These are phyloP conservation scores for Lepus timidus DNA, from an alignment of 2,113 vertebrate genomes.

Conservation along the genomic window DNA sequence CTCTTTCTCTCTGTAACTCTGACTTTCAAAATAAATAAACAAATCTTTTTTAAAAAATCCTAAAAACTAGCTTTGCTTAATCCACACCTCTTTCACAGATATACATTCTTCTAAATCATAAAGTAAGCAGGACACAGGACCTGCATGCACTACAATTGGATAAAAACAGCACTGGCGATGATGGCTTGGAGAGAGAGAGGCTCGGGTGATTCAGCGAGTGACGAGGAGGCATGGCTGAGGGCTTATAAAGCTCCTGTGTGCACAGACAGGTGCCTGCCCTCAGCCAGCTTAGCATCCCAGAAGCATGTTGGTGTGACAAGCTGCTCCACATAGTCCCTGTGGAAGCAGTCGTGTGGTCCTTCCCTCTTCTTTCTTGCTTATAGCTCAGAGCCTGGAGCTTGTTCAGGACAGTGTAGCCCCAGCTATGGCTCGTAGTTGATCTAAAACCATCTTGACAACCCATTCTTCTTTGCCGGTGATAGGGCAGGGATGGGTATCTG, in stretches of 20 bases:
- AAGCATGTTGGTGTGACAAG: not conserved
- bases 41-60: too few relatives aligned
- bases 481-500: not conserved
- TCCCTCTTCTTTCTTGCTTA: not conserved
- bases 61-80: not conserved
- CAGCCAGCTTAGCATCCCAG: not conserved
- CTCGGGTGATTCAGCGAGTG: not conserved
- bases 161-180: not conserved
- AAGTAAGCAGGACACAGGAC: not conserved
- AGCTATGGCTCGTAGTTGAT: not conserved
- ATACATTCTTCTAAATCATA: not conserved
- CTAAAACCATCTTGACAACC: not conserved
- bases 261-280: not conserved
- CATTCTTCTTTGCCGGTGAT: not conserved
- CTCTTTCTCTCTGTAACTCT: too few relatives aligned
- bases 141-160: rapidly evolving
- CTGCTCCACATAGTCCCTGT: not conserved
- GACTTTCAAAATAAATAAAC: too few relatives aligned
- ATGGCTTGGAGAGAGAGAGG: too few relatives aligned
- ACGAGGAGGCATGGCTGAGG: not conserved
- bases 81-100: not conserved
- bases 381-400: not conserved
- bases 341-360: not conserved
- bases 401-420: not conserved
- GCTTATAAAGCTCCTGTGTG: not conserved